Evolutionary conservation across 2,797 vertebrate genomes (phyloP).

Genomic region (Taenioides sp.): DNA sequence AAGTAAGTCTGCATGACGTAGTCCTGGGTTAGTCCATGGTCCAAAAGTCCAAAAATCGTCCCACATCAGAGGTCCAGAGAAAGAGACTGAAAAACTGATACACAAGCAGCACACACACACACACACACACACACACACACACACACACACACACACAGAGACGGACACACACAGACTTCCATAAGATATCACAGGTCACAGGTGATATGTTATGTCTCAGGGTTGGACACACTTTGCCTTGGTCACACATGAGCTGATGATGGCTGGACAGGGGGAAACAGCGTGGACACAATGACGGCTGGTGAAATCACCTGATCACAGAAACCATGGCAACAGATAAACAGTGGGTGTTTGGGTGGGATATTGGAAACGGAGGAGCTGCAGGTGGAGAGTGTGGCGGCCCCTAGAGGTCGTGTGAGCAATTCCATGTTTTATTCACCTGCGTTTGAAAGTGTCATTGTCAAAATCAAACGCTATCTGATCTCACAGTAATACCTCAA

Average conservation of each 20-base stretch:
- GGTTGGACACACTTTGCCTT: constrained; percentile 11
- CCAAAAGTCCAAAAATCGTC: neutral
- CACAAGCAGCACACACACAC: constrained; percentile 13
- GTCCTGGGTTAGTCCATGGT: neutral
- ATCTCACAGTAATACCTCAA: too few species aligned
- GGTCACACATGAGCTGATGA: neutral
- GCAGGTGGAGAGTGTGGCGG: neutral
- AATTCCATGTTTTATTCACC: neutral
- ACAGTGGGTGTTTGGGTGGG: neutral
- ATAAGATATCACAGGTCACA: constrained; percentile 26
- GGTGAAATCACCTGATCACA: neutral
- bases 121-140: constrained; percentile 17
- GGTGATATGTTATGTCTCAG: constrained; percentile 40
- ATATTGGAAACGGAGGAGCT: too few species aligned
- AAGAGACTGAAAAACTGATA: neutral
- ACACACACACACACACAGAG: constrained; percentile 17
- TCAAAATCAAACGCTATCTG: too few species aligned
- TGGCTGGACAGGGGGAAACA: neutral
- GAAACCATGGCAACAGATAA: neutral
- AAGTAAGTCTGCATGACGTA: neutral
- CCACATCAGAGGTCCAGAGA: neutral
- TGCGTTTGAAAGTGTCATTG: too few species aligned
- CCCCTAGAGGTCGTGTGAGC: neutral
- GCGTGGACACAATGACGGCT: neutral
- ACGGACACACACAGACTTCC: constrained; percentile 21